Conservation (phyloP, 1,140 invertebrate genomes). For the Tetragonula clypearis region DNA sequence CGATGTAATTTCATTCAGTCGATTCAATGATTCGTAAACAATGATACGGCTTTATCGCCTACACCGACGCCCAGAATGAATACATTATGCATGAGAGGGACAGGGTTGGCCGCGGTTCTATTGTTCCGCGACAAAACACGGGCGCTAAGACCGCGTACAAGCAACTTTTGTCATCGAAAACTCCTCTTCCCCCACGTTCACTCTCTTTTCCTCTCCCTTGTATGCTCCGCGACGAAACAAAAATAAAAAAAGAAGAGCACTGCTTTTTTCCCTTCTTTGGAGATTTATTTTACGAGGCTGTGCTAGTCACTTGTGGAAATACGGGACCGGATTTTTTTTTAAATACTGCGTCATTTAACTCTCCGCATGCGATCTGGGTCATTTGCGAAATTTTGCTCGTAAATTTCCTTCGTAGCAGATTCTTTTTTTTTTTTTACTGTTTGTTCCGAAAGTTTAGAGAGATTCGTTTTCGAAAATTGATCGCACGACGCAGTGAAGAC, state of each 20-base stretch:
- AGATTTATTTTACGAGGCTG: not conserved
- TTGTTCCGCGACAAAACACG: conserved; percentile 41
- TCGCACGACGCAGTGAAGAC: too few relatives aligned
- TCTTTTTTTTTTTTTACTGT: too few relatives aligned
- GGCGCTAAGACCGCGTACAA: conserved; percentile 28
- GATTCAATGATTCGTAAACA: conserved; percentile 78
- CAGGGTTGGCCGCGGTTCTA: conserved; percentile 52
- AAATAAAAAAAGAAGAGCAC: too few relatives aligned
- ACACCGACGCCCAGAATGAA: conserved; percentile 47
- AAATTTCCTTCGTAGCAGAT: too few relatives aligned
- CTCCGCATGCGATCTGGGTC: too few relatives aligned
- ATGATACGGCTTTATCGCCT: conserved; percentile 72
- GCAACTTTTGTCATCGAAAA: conserved; percentile 51
- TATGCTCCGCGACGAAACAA: not conserved
- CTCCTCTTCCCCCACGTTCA: conserved; percentile 24
- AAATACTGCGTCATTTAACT: too few relatives aligned
- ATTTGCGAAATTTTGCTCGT: too few relatives aligned
- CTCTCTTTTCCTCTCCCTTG: not conserved
- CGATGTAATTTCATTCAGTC: conserved; percentile 67
- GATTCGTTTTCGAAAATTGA: too few relatives aligned
- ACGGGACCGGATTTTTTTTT: too few relatives aligned
- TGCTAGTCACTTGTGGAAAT: not conserved
- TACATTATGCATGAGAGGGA: conserved; percentile 73
- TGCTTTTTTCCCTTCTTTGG: not conserved
- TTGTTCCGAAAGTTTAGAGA: too few relatives aligned